These are phyloP conservation scores for Lasioglossum malachurum DNA, from an alignment of 2,888 invertebrate species.

Conservation along the genomic window DNA sequence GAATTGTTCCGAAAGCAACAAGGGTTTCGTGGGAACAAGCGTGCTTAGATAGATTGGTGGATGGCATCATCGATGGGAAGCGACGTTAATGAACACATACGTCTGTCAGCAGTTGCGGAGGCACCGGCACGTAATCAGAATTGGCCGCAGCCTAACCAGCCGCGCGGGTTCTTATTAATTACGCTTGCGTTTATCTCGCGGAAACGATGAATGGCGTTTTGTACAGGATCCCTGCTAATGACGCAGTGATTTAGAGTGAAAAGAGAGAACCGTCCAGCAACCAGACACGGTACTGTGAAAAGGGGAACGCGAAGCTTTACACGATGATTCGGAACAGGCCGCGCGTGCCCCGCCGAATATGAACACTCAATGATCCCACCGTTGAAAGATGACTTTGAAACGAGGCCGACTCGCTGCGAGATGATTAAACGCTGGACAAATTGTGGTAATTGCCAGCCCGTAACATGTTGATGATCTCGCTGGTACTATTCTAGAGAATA, in stretches of 20 bases:
- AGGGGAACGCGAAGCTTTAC: neutral
- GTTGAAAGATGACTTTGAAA: neutral
- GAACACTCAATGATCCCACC: neutral
- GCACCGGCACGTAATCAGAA: neutral
- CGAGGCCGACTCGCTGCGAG: neutral
- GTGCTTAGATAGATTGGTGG: neutral
- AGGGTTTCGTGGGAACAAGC: neutral
- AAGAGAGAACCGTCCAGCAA: slow-evolving; percentile 17
- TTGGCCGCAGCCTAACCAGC: slow-evolving; percentile 1
- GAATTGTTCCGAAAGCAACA: neutral
- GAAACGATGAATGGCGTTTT: slow-evolving; percentile 23
- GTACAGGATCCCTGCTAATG: slow-evolving; percentile 11
- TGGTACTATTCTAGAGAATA: no score
- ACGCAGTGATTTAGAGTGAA: slow-evolving; percentile 15
- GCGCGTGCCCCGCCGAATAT: neutral
- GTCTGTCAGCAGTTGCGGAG: neutral
- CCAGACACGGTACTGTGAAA: slow-evolving; percentile 11
- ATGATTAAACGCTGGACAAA: slow-evolving; percentile 14
- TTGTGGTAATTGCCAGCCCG: neutral
- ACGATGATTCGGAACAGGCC: slow-evolving; percentile 5
- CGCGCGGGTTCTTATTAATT: slow-evolving; percentile 22
- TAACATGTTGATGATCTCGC: neutral
- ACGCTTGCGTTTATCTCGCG: slow-evolving; percentile 12
- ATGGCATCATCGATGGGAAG: neutral
- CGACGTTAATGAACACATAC: neutral